Evolutionary conservation across 2,888 invertebrate genomes (phyloP).

Genomic region (Rutpela maculata): DNA sequence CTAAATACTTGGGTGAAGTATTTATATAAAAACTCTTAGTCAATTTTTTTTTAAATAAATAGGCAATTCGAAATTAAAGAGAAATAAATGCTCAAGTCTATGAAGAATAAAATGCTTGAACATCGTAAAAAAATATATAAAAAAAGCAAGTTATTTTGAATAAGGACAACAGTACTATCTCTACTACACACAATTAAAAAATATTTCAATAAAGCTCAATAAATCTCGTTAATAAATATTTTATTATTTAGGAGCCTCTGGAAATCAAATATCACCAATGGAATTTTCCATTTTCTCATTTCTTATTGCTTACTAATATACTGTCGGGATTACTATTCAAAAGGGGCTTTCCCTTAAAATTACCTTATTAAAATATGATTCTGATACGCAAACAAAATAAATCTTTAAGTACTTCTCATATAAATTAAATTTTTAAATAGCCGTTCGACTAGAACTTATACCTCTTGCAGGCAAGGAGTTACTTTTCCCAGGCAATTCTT

Average conservation of each 20-base stretch:
- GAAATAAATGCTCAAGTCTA: too few relatives aligned
- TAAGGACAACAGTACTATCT: too few relatives aligned
- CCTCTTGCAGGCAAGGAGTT: slow-evolving; percentile 74
- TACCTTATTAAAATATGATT: not conserved
- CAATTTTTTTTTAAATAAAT: too few relatives aligned
- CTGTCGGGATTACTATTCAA: not conserved
- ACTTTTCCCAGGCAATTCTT: slow-evolving; percentile 75
- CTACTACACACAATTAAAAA: not conserved
- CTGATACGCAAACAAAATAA: not conserved
- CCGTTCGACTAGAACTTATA: slow-evolving; percentile 72
- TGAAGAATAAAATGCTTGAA: too few relatives aligned
- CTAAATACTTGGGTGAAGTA: too few relatives aligned
- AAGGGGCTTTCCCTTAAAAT: not conserved
- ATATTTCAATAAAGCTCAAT: not conserved
- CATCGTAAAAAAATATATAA: too few relatives aligned
- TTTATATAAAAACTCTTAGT: too few relatives aligned
- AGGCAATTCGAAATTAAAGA: too few relatives aligned
- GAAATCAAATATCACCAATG: not conserved
- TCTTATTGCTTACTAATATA: too few relatives aligned
- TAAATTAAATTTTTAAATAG: slow-evolving; percentile 62
- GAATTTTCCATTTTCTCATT: too few relatives aligned
- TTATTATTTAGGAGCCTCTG: not conserved
- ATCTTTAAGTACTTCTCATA: not conserved
- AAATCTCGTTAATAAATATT: not conserved
- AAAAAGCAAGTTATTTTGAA: too few relatives aligned